Base-by-base conservation (phyloP, 2,888 invertebrate genomes). In the Anaspis maculata region DNA sequence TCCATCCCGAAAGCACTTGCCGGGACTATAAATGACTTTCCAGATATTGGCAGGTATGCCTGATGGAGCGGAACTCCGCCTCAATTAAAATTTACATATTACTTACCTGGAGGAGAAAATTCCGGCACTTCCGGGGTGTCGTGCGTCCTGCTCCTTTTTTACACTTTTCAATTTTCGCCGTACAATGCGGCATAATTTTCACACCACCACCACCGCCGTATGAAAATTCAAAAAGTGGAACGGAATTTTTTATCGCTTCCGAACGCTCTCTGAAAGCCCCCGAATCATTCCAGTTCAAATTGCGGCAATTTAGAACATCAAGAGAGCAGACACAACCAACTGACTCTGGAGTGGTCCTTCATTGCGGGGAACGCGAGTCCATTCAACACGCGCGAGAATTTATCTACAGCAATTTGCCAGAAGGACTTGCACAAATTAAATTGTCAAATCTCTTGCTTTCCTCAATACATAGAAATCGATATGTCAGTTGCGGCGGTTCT, bases 311-410 rank as follows among this genome's bases (percentile, higher is more conserved):
- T 61, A 55, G 56, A 48, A 56, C 54, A 53, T 60, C 58, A 60
- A 59, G 59, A 56, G 61, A 60, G 57, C 65, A 66, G 64, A 62
- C 66, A 64, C 55, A 57, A 62, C 62, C 65, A 66, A 63, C 66
- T 66, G 66, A 63, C 66, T 56, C 48, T 64, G 49, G 50, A 66
- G 66, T 59, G 63, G 58, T 51, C 54, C 60, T 61, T 61, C 59
- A 62, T 59, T 57, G 55, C 49, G 28, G 46, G 45, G 47, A 50
- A 50, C 46, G 46, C 48, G 46, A 48, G 48, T 35, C 42, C 54
- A 54, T 52, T 55, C 56, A 54, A 45, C 48, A 46, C 39, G 46
- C 44, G 22, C 36, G 32, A 45, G 49, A 56, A 59, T 59, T 61
- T 10, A 24, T 61, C 58, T 51, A 51, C 54, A 52, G 60, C 63